A percentile compares a stretch with the other conserved stretches of the same genome.
Evolutionary conservation across 2,113 vertebrate species (phyloP).

Genomic region (Halichoerus grypus): DNA sequence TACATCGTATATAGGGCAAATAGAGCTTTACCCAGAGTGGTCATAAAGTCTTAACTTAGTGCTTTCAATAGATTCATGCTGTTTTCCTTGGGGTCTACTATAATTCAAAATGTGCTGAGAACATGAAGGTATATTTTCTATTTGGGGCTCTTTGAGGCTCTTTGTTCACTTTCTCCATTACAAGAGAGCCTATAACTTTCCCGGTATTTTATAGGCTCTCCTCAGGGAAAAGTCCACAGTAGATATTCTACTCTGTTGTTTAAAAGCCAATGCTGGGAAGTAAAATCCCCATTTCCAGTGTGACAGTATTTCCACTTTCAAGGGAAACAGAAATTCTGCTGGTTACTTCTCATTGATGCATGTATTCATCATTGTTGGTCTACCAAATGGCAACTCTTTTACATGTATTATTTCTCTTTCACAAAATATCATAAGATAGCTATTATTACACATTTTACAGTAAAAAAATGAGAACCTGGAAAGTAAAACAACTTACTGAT

Average conservation of each 20-base stretch:
- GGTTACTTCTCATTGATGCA: not conserved
- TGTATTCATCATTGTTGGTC: not conserved
- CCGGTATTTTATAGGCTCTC: constrained; percentile 50
- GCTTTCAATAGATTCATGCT: constrained; percentile 33
- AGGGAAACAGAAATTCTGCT: not conserved
- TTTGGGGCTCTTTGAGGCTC: not conserved
- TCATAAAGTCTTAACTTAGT: constrained; percentile 63
- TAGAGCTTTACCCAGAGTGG: constrained; percentile 44
- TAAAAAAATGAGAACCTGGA: not conserved
- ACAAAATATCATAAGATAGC: not conserved
- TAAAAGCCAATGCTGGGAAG: constrained; percentile 10
- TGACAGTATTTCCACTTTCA: not conserved
- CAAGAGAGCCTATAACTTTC: constrained; percentile 52
- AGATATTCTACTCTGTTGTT: constrained; percentile 33
- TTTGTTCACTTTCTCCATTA: constrained; percentile 51
- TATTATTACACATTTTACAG: not conserved
- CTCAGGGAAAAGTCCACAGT: not conserved
- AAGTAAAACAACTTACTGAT: not conserved
- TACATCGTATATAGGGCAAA: constrained; percentile 6
- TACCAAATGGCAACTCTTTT: not conserved
- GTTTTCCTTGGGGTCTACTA: constrained; percentile 65
- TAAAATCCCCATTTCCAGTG: not conserved
- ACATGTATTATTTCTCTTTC: not conserved
- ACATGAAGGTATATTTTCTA: constrained; percentile 45
- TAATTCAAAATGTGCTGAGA: constrained; percentile 59